Evolutionary conservation across 2,113 vertebrate genomes (phyloP).

Genomic region (Emydocephalus ijimae): DNA sequence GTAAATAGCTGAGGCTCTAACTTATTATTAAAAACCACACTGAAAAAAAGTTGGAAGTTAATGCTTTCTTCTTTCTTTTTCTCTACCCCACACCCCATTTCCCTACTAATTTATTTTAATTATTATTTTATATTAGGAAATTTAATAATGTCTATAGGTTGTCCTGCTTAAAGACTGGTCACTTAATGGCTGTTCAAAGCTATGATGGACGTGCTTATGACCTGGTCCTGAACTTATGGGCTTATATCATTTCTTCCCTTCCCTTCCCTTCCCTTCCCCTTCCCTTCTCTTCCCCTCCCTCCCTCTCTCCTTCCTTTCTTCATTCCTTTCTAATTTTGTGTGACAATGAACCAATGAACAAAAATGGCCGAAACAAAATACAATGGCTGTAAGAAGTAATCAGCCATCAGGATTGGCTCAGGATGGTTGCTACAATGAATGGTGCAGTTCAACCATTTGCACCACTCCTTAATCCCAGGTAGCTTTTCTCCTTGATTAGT

Average conservation of each 20-base stretch:
- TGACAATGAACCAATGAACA: neutral
- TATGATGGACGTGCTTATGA: neutral
- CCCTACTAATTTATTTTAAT: neutral
- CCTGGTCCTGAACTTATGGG: neutral
- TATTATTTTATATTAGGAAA: neutral
- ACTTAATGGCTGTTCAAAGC: neutral
- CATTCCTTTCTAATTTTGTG: neutral
- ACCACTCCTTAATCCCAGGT: neutral
- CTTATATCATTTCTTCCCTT: neutral
- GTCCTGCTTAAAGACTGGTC: neutral
- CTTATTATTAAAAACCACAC: neutral
- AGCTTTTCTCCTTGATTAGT: neutral
- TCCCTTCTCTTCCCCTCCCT: neutral
- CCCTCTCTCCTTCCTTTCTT: neutral
- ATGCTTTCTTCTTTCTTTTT: neutral
- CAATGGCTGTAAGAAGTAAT: neutral
- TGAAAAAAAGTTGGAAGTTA: no score
- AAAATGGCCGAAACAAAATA: neutral
- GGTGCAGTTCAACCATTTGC: neutral
- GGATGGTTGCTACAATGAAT: neutral
- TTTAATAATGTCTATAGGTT: neutral
- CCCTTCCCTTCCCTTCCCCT: neutral
- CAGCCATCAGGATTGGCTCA: neutral
- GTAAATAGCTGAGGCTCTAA: neutral
- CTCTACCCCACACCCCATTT: no score